These are phyloP conservation scores for Agonum fuliginosum DNA, from an alignment of 2,888 invertebrate genomes.

Conservation along the genomic window DNA sequence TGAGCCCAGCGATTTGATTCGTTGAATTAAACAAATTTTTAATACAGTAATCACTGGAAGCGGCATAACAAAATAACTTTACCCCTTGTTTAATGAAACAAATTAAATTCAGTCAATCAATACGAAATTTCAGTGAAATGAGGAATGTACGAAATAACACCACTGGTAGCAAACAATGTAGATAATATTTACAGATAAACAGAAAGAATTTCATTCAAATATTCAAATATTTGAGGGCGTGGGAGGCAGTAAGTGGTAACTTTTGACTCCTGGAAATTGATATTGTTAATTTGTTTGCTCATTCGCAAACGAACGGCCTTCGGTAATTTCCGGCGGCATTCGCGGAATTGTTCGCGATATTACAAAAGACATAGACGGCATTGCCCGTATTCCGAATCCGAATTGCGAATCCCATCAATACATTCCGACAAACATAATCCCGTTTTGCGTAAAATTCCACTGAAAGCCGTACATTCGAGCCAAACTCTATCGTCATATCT, in stretches of 20 bases:
- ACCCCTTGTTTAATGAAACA: slow-evolving; percentile 16
- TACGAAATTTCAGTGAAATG: slow-evolving; percentile 4
- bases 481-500: background rate
- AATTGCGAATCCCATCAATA: slow-evolving; percentile 43
- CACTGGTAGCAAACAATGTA: background rate
- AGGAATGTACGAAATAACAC: slow-evolving; percentile 1
- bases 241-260: background rate
- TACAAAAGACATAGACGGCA: slow-evolving; percentile 46
- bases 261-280: background rate
- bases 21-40: slow-evolving; percentile 26
- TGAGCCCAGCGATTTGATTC: slow-evolving; percentile 5
- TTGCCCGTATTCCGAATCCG: slow-evolving; percentile 36
- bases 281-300: slow-evolving; percentile 40
- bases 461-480: background rate
- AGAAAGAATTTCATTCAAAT: background rate
- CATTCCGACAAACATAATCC: slow-evolving; percentile 47
- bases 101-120: slow-evolving; percentile 10
- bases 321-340: slow-evolving; percentile 47
- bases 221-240: slow-evolving; percentile 6
- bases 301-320: slow-evolving; percentile 16
- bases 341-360: slow-evolving; percentile 49
- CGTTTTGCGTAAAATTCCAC: slow-evolving; percentile 41
- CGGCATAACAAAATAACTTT: background rate
- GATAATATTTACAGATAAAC: slow-evolving; percentile 7
- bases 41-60: slow-evolving; percentile 5